Conservation (phyloP, 2,113 vertebrate genomes). For the Cynoglossus semilaevis region DNA sequence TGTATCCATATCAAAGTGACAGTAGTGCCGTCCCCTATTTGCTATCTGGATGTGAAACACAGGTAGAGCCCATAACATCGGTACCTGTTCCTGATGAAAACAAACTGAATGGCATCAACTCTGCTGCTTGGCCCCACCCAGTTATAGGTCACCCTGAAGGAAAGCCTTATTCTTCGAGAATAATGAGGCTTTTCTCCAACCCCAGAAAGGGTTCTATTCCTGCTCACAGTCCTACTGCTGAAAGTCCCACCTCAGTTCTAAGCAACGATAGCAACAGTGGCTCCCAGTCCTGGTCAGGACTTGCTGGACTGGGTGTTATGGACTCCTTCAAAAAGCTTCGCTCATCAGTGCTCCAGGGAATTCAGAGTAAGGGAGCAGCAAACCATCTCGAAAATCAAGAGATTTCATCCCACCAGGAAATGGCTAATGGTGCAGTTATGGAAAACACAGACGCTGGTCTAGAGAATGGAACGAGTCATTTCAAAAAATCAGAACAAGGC, state of each 20-base stretch:
- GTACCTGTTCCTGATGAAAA: conserved; percentile 65
- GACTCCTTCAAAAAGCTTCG: conserved; percentile 93
- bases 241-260: conserved; percentile 73
- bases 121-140: conserved; percentile 55
- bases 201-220: conserved; percentile 72
- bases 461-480: conserved; percentile 23
- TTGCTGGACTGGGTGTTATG: conserved; percentile 86
- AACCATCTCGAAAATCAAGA: conserved; percentile 42
- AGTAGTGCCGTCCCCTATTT: conserved; percentile 49
- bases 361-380: conserved; percentile 79
- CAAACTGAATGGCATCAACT: conserved; percentile 67
- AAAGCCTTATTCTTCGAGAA: conserved; percentile 80
- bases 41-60: conserved; percentile 62
- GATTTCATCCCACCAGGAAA: conserved; percentile 31
- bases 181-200: conserved; percentile 84
- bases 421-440: conserved; percentile 27
- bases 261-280: conserved; percentile 43
- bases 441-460: conserved; percentile 19
- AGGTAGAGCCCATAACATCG: conserved; percentile 75
- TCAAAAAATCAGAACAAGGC: conserved; percentile 61
- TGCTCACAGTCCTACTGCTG: conserved; percentile 35
- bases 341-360: conserved; percentile 89
- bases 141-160: conserved; percentile 72
- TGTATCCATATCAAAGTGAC: conserved; percentile 60
- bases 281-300: conserved; percentile 82